Evolutionary conservation across 2,113 vertebrate genomes (phyloP).

Genomic region (Podarcis raffonei): DNA sequence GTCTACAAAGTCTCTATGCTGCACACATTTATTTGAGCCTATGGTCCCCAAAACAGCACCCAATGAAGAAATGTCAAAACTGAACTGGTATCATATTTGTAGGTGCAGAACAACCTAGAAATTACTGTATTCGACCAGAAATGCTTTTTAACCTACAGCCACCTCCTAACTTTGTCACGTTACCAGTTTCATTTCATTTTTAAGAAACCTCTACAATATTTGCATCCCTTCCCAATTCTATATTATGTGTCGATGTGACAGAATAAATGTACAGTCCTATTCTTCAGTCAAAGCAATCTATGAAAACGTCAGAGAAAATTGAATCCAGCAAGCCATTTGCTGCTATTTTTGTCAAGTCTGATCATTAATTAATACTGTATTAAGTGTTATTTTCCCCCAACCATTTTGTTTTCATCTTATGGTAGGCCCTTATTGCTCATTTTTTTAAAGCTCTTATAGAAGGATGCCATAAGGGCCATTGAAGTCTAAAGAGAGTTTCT

Average conservation of each 20-base stretch:
- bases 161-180: background rate
- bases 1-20: background rate
- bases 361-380: background rate
- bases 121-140: background rate
- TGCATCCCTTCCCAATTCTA: background rate
- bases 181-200: background rate
- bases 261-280: background rate
- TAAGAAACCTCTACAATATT: background rate
- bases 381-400: background rate
- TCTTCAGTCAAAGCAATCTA: background rate
- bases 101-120: background rate
- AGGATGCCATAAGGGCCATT: background rate
- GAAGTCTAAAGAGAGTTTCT: background rate
- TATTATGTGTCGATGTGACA: background rate
- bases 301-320: background rate
- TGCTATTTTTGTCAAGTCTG: background rate
- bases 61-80: background rate
- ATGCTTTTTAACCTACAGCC: background rate
- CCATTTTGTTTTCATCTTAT: background rate
- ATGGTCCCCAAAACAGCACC: background rate
- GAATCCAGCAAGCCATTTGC: background rate
- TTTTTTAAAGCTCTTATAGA: background rate
- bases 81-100: background rate
- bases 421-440: background rate
- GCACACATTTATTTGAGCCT: background rate